Conservation (phyloP, 2,113 vertebrate genomes). For the Campylomormyrus tamandua region DNA sequence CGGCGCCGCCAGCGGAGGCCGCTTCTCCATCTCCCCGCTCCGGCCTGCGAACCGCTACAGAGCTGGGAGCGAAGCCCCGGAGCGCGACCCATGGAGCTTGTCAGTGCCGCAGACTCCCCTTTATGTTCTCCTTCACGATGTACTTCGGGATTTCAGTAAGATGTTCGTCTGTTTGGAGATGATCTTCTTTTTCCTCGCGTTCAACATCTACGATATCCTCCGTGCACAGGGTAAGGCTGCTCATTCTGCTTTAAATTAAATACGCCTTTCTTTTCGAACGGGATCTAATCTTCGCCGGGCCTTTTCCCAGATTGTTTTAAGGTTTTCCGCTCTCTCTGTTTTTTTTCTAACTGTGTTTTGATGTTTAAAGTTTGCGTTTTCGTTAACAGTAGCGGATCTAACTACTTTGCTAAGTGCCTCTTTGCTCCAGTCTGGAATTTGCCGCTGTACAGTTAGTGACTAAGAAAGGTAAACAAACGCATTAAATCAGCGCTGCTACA, state of each 20-base stretch:
- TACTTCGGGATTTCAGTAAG: constrained; percentile 61
- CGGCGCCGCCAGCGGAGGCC: not conserved
- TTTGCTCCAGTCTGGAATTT: not conserved
- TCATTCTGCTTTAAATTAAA: not conserved
- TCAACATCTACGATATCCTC: constrained; percentile 48
- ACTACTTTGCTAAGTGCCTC: not conserved
- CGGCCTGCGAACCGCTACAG: constrained; percentile 37
- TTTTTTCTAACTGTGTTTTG: not conserved
- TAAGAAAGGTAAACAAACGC: not conserved
- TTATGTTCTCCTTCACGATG: constrained; percentile 61
- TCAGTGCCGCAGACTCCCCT: constrained; percentile 32
- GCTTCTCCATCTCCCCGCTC: constrained; percentile 26
- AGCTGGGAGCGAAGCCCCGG: constrained; percentile 22
- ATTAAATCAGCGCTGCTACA: not conserved
- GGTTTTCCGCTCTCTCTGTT: not conserved
- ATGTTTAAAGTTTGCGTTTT: not conserved
- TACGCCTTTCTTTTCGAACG: not conserved
- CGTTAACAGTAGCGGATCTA: not conserved
- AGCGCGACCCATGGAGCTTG: constrained; percentile 50
- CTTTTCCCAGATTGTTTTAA: not conserved
- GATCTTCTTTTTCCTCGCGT: constrained; percentile 51
- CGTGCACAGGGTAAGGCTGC: constrained; percentile 63
- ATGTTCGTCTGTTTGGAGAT: constrained; percentile 65
- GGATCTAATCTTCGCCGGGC: not conserved
- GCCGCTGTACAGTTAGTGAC: not conserved